These are phyloP conservation scores for Rousettus madagascariensis DNA, from an alignment of 2,797 vertebrate genomes.

Conservation along the genomic window DNA sequence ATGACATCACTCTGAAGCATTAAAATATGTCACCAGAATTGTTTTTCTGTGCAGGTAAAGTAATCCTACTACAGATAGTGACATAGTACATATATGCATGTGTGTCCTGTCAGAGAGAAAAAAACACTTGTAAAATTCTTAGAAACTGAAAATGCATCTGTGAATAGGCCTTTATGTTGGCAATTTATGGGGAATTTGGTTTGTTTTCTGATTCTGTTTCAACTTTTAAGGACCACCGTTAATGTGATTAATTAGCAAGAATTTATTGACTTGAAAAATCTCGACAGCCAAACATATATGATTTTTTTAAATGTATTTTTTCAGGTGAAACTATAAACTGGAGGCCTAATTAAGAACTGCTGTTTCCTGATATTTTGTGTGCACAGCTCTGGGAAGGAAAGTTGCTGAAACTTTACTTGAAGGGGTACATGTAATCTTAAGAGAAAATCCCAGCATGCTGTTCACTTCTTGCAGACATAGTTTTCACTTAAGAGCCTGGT, in stretches of 20 bases:
- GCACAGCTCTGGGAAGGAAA: constrained; percentile 77
- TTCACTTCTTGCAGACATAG: constrained; percentile 82
- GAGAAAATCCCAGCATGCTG: constrained; percentile 81
- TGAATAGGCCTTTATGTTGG: constrained; percentile 84
- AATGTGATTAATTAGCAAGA: constrained; percentile 88
- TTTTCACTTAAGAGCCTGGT: constrained; percentile 75
- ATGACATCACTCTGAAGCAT: background rate
- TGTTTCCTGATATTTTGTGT: constrained; percentile 86
- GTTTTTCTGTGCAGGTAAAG: background rate
- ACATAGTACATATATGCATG: background rate
- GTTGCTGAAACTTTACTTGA: constrained; percentile 80
- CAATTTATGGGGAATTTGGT: constrained; percentile 85
- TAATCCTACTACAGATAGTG: constrained; percentile 10
- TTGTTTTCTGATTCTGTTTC: constrained; percentile 87
- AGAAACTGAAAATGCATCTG: constrained; percentile 64
- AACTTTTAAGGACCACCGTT: constrained; percentile 85
- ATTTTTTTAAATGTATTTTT: constrained; percentile 88
- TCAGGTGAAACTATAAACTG: constrained; percentile 88
- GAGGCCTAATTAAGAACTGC: constrained; percentile 86
- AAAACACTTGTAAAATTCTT: constrained; percentile 74
- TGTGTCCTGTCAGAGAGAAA: background rate
- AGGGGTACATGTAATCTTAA: constrained; percentile 81
- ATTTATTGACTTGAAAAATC: constrained; percentile 87
- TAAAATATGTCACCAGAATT: constrained; percentile 19
- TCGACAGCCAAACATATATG: constrained; percentile 84